These are phyloP conservation scores for Diarsia rubi DNA, from an alignment of 2,888 invertebrate genomes.

Conservation along the genomic window DNA sequence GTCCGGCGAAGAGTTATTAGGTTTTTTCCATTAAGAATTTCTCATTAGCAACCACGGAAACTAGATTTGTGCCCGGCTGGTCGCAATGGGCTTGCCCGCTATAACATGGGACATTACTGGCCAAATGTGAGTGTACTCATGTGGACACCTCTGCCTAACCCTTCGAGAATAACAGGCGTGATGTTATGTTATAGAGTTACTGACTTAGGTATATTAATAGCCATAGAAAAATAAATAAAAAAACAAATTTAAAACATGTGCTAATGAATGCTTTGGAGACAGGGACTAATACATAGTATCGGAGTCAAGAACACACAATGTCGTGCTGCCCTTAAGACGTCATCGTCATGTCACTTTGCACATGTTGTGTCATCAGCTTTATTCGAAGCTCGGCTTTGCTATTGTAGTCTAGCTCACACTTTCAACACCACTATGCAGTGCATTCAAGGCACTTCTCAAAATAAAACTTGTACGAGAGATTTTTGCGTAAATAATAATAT, in stretches of 20 bases:
- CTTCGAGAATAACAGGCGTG: neutral
- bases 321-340: conserved; percentile 19
- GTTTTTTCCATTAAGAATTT: neutral
- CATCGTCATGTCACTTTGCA: conserved; percentile 31
- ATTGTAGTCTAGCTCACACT: conserved; percentile 33
- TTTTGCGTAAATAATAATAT: neutral
- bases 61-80: too few species aligned
- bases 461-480: conserved; percentile 30
- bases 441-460: conserved; percentile 52
- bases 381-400: conserved; percentile 13
- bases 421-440: conserved; percentile 6
- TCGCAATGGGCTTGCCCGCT: too few species aligned
- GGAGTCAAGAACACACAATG: conserved; percentile 7
- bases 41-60: too few species aligned
- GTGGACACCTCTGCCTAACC: too few species aligned
- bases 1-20: neutral
- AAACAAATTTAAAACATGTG: too few species aligned
- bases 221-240: too few species aligned
- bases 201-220: too few species aligned
- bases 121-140: too few species aligned
- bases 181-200: conserved; percentile 6
- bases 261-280: too few species aligned
- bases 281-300: neutral
- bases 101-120: too few species aligned
- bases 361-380: conserved; percentile 49